phyloP scores from a whole-genome alignment of 1,140 invertebrate genomes.

The Adelges cooleyi region DNA sequence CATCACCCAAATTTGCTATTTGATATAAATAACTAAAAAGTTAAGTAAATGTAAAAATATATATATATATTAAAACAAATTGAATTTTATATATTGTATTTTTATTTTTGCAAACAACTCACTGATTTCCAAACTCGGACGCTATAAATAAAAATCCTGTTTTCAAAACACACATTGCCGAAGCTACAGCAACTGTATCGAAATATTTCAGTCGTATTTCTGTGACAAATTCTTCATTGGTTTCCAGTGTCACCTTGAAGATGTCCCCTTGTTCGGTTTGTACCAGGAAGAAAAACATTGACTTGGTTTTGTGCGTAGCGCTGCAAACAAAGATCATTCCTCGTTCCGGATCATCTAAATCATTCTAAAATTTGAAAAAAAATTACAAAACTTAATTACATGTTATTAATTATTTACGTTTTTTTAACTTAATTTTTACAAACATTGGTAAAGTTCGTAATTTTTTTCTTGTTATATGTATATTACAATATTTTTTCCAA shows the following conservation, averaged over 20 bases:
- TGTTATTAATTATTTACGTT: too few relatives aligned
- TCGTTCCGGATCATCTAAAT: slow-evolving; percentile 97
- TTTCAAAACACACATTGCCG: slow-evolving; percentile 93
- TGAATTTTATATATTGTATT: neutral
- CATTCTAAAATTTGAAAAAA: slow-evolving; percentile 54
- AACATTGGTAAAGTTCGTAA: too few relatives aligned
- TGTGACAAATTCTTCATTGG: slow-evolving; percentile 94
- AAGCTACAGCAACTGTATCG: slow-evolving; percentile 94
- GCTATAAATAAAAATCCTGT: slow-evolving; percentile 98
- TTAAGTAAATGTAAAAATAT: slow-evolving; percentile 31
- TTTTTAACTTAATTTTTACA: too few relatives aligned
- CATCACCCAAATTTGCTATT: slow-evolving; percentile 97
- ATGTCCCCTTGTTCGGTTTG: slow-evolving; percentile 95
- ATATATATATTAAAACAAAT: slow-evolving; percentile 28
- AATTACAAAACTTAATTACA: neutral
- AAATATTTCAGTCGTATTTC: slow-evolving; percentile 99
- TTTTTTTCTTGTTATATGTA: too few relatives aligned
- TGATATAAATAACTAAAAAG: slow-evolving; percentile 85
- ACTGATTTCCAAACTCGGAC: slow-evolving; percentile 99
- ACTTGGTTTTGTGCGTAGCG: slow-evolving; percentile 98
- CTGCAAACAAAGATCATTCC: slow-evolving; percentile 99
- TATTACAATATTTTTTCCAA: too few relatives aligned
- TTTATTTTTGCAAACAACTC: slow-evolving; percentile 51
- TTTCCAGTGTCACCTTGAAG: slow-evolving; percentile 96
- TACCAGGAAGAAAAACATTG: slow-evolving; percentile 94